Evolutionary conservation across 2,888 invertebrate species (phyloP).

Genomic region (Phortica okadai): DNA sequence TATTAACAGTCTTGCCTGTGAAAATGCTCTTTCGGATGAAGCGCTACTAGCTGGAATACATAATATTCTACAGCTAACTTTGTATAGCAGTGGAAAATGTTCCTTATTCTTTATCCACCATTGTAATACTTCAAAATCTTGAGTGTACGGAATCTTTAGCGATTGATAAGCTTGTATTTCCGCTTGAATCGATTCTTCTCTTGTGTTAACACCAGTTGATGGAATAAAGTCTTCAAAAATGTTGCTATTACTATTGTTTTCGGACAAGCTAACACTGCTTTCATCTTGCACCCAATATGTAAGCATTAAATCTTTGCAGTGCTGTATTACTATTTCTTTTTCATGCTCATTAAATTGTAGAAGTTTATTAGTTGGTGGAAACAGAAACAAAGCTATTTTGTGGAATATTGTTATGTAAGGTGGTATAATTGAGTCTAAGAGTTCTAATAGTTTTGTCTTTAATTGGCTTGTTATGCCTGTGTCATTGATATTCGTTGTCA

Average conservation of each 20-base stretch:
- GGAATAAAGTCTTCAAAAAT: conserved; percentile 16
- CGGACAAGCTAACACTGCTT: neutral
- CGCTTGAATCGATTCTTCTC: neutral
- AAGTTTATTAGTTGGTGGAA: conserved; percentile 31
- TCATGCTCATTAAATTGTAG: conserved; percentile 6
- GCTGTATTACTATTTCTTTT: neutral
- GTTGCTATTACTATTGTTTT: neutral
- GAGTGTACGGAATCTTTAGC: conserved; percentile 1
- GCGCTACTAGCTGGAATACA: conserved; percentile 28
- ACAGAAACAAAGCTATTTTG: conserved; percentile 32
- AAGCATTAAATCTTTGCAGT: conserved; percentile 14
- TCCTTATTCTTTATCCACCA: conserved; percentile 25
- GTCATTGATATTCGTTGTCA: neutral
- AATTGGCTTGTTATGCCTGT: conserved; percentile 17
- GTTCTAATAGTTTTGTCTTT: conserved; percentile 3
- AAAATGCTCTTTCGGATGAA: conserved; percentile 23
- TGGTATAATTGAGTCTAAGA: conserved; percentile 8
- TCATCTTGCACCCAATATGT: neutral
- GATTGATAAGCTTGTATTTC: conserved; percentile 20
- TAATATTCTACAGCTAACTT: conserved; percentile 25
- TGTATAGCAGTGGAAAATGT: conserved; percentile 27
- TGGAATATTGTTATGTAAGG: conserved; percentile 9
- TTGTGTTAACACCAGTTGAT: neutral
- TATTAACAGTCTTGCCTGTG: conserved; percentile 23
- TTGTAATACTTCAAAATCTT: conserved; percentile 27